Percentiles rank a stretch among this genome's conserved stretches.
phyloP scores from a whole-genome alignment of 1,140 invertebrate genomes.

The Neodiprion lecontei region DNA sequence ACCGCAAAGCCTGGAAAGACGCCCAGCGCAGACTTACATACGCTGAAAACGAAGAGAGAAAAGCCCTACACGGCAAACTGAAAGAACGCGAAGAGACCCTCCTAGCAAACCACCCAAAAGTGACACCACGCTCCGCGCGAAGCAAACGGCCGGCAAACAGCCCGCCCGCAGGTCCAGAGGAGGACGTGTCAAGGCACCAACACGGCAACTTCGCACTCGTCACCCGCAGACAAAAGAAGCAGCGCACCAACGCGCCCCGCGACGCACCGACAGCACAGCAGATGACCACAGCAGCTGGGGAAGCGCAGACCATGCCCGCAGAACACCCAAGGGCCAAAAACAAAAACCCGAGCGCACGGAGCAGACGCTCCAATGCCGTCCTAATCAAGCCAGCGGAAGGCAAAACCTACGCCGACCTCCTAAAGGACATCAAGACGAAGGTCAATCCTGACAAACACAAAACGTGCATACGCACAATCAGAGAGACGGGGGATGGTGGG shows the following conservation, averaged over 20 bases:
- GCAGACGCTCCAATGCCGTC: conserved; percentile 8
- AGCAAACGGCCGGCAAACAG: background rate
- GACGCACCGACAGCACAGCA: no score
- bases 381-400: conserved; percentile 15
- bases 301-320: no score
- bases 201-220: no score
- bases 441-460: background rate
- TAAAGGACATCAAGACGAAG: conserved; percentile 13
- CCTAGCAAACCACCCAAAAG: background rate
- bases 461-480: background rate
- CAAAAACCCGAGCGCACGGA: no score
- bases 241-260: no score
- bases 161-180: background rate
- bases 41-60: background rate
- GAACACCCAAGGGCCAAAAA: no score
- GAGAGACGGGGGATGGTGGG: conserved; percentile 12
- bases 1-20: conserved; percentile 13
- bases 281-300: no score
- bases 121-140: background rate
- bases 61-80: background rate
- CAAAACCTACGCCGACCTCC: conserved; percentile 17
- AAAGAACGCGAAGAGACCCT: no score
- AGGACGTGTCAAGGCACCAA: no score
- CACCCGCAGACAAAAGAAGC: no score
- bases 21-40: background rate